phyloP scores from a whole-genome alignment of 2,888 invertebrate species.

The Cephus nigrinus region DNA sequence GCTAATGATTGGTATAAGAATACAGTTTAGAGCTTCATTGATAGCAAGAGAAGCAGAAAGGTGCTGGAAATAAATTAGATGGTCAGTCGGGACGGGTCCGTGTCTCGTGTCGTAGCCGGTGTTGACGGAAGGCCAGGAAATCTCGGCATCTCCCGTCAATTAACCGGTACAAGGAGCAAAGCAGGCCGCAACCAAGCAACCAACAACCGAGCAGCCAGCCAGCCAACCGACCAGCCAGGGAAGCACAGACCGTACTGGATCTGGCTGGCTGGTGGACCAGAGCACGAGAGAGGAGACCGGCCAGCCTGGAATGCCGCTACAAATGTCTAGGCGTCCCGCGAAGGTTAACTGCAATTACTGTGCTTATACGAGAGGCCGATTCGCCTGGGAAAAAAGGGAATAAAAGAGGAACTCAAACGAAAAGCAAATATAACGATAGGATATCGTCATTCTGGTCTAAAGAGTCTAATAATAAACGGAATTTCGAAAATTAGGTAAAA shows the following conservation, averaged over 20 bases:
- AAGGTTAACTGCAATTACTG: constrained; percentile 8
- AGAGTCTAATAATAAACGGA: background rate
- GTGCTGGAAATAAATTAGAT: constrained; percentile 7
- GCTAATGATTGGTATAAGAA: background rate
- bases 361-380: background rate
- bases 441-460: background rate
- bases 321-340: constrained; percentile 6
- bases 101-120: background rate
- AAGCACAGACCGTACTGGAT: background rate
- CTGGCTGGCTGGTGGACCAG: background rate
- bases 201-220: background rate
- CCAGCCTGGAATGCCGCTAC: constrained; percentile 7
- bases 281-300: background rate
- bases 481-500: background rate
- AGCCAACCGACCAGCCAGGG: background rate
- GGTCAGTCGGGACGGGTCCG: constrained; percentile 2
- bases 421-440: background rate
- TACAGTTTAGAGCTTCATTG: background rate
- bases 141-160: constrained; percentile 16
- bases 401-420: background rate
- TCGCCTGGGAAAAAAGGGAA: background rate
- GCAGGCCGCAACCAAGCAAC: background rate
- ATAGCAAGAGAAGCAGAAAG: constrained; percentile 1
- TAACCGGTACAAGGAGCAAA: constrained; percentile 11
- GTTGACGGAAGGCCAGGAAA: constrained; percentile 12